Percentiles rank a stretch among this genome's conserved stretches.
phyloP scores from a whole-genome alignment of 2,113 vertebrate species.

The Equus przewalskii region DNA sequence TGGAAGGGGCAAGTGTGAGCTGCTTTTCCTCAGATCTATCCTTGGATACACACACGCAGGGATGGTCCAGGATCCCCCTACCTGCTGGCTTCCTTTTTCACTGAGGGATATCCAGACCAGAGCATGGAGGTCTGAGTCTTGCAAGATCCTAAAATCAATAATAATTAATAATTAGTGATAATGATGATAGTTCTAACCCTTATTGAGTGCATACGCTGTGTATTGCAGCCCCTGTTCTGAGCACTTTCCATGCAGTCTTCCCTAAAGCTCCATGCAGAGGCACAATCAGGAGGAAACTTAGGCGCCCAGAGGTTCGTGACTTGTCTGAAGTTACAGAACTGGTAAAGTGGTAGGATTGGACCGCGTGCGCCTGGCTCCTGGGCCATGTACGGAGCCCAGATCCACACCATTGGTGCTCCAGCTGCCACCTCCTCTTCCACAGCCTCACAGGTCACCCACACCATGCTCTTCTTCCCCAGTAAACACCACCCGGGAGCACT shows the following conservation, averaged over 20 bases:
- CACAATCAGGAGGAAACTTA: not conserved
- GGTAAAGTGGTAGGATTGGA: not conserved
- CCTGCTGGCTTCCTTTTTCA: not conserved
- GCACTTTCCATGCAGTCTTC: not conserved
- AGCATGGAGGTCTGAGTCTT: not conserved
- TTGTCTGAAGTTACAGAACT: not conserved
- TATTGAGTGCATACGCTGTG: not conserved
- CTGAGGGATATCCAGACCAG: not conserved
- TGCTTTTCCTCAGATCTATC: not conserved
- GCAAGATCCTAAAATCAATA: not conserved
- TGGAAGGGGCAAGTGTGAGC: not conserved
- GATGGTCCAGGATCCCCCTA: not conserved
- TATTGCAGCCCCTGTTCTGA: not conserved
- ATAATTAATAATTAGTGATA: not conserved
- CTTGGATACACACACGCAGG: not conserved
- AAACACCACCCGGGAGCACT: not conserved
- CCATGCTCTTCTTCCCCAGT: not conserved
- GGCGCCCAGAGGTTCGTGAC: no score
- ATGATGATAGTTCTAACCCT: not conserved
- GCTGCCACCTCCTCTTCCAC: not conserved
- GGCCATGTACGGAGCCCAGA: not conserved
- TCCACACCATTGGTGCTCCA: not conserved
- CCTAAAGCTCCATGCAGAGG: not conserved
- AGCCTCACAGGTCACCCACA: fast-evolving
- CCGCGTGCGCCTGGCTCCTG: not conserved